A percentile compares a stretch with the other conserved stretches of the same genome.
Evolutionary conservation across 2,888 invertebrate species (phyloP).

Genomic region (Netelia inedita): DNA sequence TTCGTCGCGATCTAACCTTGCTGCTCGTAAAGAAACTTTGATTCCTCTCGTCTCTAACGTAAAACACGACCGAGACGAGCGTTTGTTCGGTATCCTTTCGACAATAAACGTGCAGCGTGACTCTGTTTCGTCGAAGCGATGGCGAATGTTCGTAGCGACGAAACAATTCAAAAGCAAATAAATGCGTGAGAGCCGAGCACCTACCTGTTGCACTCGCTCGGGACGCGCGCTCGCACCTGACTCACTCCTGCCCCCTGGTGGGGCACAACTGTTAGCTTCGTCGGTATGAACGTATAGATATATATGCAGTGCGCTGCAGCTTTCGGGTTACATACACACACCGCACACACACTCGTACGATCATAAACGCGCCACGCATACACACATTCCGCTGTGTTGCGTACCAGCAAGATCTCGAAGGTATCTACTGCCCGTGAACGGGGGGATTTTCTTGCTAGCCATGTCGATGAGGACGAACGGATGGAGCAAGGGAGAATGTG

Average conservation of each 20-base stretch:
- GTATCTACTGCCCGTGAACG: not conserved
- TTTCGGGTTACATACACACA: not conserved
- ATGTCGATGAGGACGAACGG: not conserved
- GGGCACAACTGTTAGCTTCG: conserved; percentile 28
- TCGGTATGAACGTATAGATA: conserved; percentile 1
- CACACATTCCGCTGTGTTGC: not conserved
- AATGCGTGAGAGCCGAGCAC: conserved; percentile 37
- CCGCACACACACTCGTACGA: not conserved
- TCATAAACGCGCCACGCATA: too few relatives aligned
- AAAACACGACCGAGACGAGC: not conserved
- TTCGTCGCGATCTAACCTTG: conserved; percentile 60
- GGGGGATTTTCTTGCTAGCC: not conserved
- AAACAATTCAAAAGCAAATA: conserved; percentile 38
- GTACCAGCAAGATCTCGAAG: conserved; percentile 53
- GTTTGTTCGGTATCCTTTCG: not conserved
- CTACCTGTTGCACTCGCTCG: conserved; percentile 73
- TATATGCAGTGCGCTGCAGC: conserved; percentile 13
- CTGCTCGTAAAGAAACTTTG: not conserved
- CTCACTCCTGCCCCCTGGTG: conserved; percentile 70
- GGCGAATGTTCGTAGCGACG: not conserved
- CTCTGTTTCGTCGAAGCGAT: not conserved
- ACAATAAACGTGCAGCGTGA: not conserved
- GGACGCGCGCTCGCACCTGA: conserved; percentile 67
- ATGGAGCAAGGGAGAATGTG: not conserved
- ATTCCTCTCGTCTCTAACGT: not conserved